phyloP scores from a whole-genome alignment of 2,888 invertebrate genomes.

The Calameuta idolon region DNA sequence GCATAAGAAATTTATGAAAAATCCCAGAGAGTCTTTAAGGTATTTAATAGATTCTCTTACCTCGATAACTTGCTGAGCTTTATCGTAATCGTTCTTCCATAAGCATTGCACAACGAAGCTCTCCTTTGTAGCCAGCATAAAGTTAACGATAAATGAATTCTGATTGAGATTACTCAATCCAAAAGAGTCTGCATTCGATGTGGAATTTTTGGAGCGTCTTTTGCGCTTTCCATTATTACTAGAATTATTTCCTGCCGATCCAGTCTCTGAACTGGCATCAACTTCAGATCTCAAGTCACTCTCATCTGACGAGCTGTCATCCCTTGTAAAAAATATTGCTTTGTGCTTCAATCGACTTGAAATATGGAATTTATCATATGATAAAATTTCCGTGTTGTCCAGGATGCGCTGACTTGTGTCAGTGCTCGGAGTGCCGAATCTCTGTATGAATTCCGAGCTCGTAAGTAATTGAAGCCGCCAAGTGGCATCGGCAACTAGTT shows the following conservation, averaged over 20 bases:
- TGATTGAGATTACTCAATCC: conserved; percentile 12
- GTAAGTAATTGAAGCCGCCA: conserved; percentile 82
- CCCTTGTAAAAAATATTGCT: conserved; percentile 46
- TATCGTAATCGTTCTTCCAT: conserved; percentile 78
- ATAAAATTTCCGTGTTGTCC: conserved; percentile 12
- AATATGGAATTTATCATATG: conserved; percentile 39
- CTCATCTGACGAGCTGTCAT: conserved; percentile 46
- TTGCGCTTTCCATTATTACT: conserved; percentile 66
- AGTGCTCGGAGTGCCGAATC: conserved; percentile 66
- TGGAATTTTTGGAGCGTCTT: conserved; percentile 59
- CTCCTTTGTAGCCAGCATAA: conserved; percentile 82
- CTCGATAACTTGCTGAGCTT: conserved; percentile 84
- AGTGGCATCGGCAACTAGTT: conserved; percentile 75
- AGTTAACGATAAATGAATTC: conserved; percentile 69
- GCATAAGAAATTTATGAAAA: conserved; percentile 69
- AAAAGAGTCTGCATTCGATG: neutral
- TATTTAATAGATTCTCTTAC: conserved; percentile 69
- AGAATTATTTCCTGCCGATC: conserved; percentile 65
- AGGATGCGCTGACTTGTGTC: conserved; percentile 52
- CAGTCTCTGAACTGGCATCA: conserved; percentile 50
- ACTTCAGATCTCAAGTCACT: conserved; percentile 41
- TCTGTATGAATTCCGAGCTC: conserved; percentile 69
- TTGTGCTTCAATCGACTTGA: conserved; percentile 35
- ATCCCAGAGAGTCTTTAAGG: conserved; percentile 2
- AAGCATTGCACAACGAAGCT: conserved; percentile 82